phyloP scores from a whole-genome alignment of 53 echinoderm and acorn worm species.

The Mesocentrotus franciscanus region DNA sequence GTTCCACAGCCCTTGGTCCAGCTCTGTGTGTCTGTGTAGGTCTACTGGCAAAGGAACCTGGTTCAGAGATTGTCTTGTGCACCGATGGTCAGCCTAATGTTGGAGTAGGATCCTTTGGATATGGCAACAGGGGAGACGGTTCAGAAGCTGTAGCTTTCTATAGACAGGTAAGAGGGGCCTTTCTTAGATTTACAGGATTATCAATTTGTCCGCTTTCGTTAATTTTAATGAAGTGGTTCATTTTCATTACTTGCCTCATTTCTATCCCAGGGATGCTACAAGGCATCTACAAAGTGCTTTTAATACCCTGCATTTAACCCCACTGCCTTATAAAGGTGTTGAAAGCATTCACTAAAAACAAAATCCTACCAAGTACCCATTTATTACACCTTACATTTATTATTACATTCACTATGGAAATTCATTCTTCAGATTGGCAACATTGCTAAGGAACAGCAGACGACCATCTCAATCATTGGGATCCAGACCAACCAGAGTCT shows the following conservation, averaged over 20 bases:
- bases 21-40: conserved; percentile 87
- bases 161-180: background rate
- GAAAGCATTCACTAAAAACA: no score
- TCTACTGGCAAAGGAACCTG: conserved; percentile 83
- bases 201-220: no score
- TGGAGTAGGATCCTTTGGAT: conserved; percentile 78
- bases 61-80: conserved; percentile 92
- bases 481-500: conserved; percentile 77
- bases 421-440: conserved; percentile 80
- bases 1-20: conserved; percentile 92
- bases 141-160: conserved; percentile 35
- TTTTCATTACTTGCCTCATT: no score
- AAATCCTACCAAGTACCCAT: no score
- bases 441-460: conserved; percentile 89
- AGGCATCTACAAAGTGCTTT: no score
- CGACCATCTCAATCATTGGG: conserved; percentile 97
- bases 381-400: no score
- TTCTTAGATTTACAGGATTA: background rate
- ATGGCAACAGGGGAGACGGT: background rate
- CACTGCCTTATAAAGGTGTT: no score
- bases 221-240: no score
- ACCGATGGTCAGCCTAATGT: conserved; percentile 94
- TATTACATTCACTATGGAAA: background rate
- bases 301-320: no score
- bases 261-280: no score